Percentiles rank a stretch among this genome's conserved stretches.
phyloP scores from a whole-genome alignment of 2,113 vertebrate species.

The Triplophysa dalaica region DNA sequence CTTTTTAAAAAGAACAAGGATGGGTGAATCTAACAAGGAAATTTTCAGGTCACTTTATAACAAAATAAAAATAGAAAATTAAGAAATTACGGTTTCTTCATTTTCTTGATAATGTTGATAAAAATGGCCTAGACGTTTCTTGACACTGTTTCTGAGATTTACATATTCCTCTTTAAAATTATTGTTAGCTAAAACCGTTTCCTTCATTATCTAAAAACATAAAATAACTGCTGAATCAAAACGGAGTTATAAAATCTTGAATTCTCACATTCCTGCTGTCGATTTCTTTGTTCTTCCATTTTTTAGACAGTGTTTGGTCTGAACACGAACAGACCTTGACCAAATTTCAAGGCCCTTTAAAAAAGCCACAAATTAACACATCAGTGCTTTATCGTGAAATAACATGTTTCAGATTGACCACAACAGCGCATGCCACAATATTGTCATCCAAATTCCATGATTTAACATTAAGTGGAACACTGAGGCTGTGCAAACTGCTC shows the following conservation, averaged over 20 bases:
- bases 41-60: neutral
- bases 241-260: neutral
- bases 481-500: conserved; percentile 5
- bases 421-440: neutral
- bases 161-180: too few relatives aligned
- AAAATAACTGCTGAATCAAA: neutral
- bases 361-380: neutral
- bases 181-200: neutral
- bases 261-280: neutral
- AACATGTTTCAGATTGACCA: neutral
- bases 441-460: neutral
- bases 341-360: neutral
- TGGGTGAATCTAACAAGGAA: neutral
- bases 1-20: neutral
- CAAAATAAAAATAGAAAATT: neutral
- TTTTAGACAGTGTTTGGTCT: neutral
- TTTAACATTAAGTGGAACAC: neutral
- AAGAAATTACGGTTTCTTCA: neutral
- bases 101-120: neutral
- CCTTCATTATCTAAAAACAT: neutral
- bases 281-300: neutral
- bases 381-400: neutral
- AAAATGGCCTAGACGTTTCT: neutral
- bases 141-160: neutral
- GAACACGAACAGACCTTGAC: neutral